Evolutionary conservation across 1,140 invertebrate species (phyloP).

Genomic region (Hormaphis cornu): DNA sequence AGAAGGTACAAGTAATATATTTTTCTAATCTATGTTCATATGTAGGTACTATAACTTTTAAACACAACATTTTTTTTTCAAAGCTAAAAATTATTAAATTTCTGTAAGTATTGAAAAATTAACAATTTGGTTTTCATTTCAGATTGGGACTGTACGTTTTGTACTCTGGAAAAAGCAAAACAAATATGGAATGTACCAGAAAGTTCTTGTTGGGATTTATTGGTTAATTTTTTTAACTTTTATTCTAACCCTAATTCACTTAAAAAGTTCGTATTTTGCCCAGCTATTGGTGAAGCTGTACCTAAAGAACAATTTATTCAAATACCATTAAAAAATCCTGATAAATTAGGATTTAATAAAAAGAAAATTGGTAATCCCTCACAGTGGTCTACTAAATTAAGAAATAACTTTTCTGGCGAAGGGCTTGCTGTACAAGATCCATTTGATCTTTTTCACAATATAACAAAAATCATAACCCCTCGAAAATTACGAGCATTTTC

Average conservation of each 20-base stretch:
- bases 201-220: not conserved
- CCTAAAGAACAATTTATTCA: slow-evolving; percentile 38
- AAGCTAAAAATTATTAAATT: no score
- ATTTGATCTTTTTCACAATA: slow-evolving; percentile 45
- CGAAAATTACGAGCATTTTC: slow-evolving; percentile 19
- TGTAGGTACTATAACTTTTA: not conserved
- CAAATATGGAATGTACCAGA: slow-evolving; percentile 13
- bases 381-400: not conserved
- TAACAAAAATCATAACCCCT: slow-evolving; percentile 40
- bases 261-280: slow-evolving; percentile 41
- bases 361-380: slow-evolving; percentile 37
- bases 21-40: not conserved
- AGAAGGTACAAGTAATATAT: slow-evolving; percentile 2
- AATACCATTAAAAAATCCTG: not conserved
- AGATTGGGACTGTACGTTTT: slow-evolving; percentile 22
- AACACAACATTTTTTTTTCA: no score
- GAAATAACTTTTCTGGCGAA: slow-evolving; percentile 36
- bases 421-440: slow-evolving; percentile 43
- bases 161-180: not conserved
- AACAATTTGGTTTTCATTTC: not conserved
- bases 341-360: slow-evolving; percentile 2
- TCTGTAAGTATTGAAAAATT: not conserved
- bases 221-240: slow-evolving; percentile 10
- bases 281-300: slow-evolving; percentile 40
- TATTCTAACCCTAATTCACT: not conserved